A percentile compares a stretch with the other conserved stretches of the same genome.
Evolutionary conservation across 1,140 invertebrate genomes (phyloP).

Genomic region (Nasonia giraulti): DNA sequence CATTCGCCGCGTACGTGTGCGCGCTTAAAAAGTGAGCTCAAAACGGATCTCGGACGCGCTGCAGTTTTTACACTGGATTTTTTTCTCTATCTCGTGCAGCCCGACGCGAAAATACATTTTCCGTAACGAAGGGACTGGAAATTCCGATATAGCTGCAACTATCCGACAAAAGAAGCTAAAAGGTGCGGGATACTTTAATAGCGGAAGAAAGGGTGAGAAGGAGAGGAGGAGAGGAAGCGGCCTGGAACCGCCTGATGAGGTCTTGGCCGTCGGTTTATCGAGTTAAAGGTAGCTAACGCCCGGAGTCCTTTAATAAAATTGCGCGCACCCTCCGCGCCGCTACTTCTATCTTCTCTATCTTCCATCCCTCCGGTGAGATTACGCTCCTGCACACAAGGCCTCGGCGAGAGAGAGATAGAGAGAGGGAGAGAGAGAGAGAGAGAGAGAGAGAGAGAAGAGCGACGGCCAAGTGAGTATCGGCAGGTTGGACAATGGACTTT

Average conservation of each 20-base stretch:
- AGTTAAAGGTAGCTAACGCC: slow-evolving; percentile 28
- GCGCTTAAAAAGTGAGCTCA: neutral
- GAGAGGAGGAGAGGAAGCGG: neutral
- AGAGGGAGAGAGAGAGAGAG: neutral
- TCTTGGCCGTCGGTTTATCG: slow-evolving; percentile 26
- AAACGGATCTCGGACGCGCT: neutral
- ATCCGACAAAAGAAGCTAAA: neutral
- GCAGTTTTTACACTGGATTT: neutral
- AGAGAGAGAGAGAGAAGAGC: neutral
- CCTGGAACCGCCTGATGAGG: neutral
- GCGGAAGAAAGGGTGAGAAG: neutral
- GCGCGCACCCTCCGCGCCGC: neutral
- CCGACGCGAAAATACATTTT: neutral
- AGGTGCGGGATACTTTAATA: slow-evolving; percentile 12
- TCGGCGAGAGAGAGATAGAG: neutral
- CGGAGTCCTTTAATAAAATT: slow-evolving; percentile 31
- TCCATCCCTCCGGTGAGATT: neutral
- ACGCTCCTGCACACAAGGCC: neutral
- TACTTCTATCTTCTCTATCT: neutral
- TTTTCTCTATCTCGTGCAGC: neutral
- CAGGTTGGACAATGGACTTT: neutral
- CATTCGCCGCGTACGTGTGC: neutral
- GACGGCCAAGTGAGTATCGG: neutral
- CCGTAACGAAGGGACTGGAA: neutral
- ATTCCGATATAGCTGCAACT: neutral